Evolutionary conservation across 2,888 invertebrate species (phyloP).

Genomic region (Drosophila percnosoma): DNA sequence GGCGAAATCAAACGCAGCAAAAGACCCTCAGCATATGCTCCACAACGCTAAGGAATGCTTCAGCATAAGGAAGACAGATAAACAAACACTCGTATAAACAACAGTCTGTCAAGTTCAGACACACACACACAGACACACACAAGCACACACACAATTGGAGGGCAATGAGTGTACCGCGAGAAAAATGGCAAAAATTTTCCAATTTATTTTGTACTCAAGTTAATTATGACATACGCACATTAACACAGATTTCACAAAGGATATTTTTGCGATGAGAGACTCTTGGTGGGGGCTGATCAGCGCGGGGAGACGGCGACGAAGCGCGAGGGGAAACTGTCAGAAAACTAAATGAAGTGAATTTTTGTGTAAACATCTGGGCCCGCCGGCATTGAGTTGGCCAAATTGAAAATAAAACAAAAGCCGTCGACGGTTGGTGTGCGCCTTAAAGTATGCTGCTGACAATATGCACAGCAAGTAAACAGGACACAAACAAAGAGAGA

Average conservation of each 20-base stretch:
- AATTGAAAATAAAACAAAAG: slow-evolving; percentile 47
- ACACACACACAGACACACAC: slow-evolving; percentile 5
- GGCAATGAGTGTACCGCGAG: slow-evolving; percentile 17
- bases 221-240: slow-evolving; percentile 58
- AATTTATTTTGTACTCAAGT: slow-evolving; percentile 62
- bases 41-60: slow-evolving; percentile 26
- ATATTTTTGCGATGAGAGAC: slow-evolving; percentile 2
- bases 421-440: slow-evolving; percentile 4
- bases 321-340: slow-evolving; percentile 31
- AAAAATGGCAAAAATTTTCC: slow-evolving; percentile 36
- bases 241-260: slow-evolving; percentile 53
- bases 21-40: slow-evolving; percentile 40
- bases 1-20: slow-evolving; percentile 50
- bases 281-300: background rate
- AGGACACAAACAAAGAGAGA: slow-evolving; percentile 20
- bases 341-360: slow-evolving; percentile 73
- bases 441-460: slow-evolving; percentile 37
- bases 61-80: slow-evolving; percentile 19
- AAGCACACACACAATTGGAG: slow-evolving; percentile 16
- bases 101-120: slow-evolving; percentile 21
- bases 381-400: slow-evolving; percentile 37
- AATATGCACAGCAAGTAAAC: slow-evolving; percentile 31
- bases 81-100: slow-evolving; percentile 24
- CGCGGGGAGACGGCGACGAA: background rate
- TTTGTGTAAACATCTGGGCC: slow-evolving; percentile 72